Percentiles rank a stretch among this genome's conserved stretches.
Evolutionary conservation across 2,888 invertebrate genomes (phyloP).

Genomic region (Melinopterus prodromus): DNA sequence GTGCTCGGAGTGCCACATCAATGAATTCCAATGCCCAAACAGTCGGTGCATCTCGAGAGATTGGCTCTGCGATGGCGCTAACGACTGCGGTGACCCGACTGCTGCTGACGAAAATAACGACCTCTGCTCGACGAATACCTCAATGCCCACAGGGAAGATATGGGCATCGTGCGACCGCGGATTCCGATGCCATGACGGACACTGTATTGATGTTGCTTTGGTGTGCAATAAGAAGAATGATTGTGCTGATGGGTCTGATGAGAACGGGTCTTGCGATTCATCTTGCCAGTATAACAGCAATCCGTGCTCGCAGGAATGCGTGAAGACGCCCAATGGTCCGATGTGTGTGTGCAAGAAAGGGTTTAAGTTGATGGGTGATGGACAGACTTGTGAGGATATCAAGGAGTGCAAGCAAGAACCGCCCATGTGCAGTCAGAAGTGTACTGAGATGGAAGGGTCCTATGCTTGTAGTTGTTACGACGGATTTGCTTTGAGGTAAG

Average conservation of each 20-base stretch:
- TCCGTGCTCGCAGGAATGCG: conserved; percentile 68
- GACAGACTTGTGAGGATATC: conserved; percentile 70
- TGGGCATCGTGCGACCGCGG: conserved; percentile 57
- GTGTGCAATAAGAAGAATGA: conserved; percentile 72
- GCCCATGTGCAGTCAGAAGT: conserved; percentile 72
- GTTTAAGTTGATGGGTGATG: conserved; percentile 64
- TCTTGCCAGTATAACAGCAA: conserved; percentile 58
- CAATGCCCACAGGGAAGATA: conserved; percentile 24
- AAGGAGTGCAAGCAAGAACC: conserved; percentile 72
- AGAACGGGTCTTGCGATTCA: conserved; percentile 69
- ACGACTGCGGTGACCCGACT: conserved; percentile 71
- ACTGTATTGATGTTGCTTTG: conserved; percentile 69
- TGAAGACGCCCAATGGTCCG: conserved; percentile 71
- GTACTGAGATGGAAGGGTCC: conserved; percentile 65
- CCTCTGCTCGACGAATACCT: conserved; percentile 47
- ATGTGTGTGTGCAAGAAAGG: conserved; percentile 72
- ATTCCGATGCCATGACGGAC: conserved; percentile 66
- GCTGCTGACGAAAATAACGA: conserved; percentile 73
- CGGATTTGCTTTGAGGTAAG: conserved; percentile 67
- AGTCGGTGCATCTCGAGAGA: conserved; percentile 66
- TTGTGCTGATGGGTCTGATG: conserved; percentile 77
- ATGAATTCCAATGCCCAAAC: conserved; percentile 67
- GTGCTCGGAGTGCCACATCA: conserved; percentile 59
- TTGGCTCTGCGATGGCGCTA: conserved; percentile 68
- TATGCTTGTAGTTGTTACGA: conserved; percentile 68